These are phyloP conservation scores for Clostera curtula DNA, from an alignment of 2,888 invertebrate genomes.

Conservation along the genomic window DNA sequence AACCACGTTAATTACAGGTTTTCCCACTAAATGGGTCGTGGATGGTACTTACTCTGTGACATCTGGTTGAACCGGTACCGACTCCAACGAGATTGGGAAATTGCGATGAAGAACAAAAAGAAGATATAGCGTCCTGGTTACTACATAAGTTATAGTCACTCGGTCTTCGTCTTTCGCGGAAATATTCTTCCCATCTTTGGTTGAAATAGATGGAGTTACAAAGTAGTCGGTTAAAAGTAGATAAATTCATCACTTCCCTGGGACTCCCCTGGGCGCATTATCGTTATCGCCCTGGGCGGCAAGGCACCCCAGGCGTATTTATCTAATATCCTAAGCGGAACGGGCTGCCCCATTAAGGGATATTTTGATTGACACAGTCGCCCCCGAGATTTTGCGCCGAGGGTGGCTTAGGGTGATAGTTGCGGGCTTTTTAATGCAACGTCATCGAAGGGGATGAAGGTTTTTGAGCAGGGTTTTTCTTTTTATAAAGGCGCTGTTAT, in stretches of 20 bases:
- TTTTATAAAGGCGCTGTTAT: too few species aligned
- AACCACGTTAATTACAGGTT: too few species aligned
- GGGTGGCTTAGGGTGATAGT: slow-evolving; percentile 23
- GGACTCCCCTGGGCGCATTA: slow-evolving; percentile 16
- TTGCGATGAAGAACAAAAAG: too few species aligned
- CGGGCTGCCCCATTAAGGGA: slow-evolving; percentile 47
- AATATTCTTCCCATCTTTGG: too few species aligned
- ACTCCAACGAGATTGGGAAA: too few species aligned
- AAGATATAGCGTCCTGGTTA: too few species aligned
- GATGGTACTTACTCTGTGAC: too few species aligned
- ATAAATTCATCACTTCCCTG: slow-evolving; percentile 4
- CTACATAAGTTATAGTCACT: too few species aligned
- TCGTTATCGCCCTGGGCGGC: slow-evolving; percentile 13
- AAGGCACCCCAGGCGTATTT: slow-evolving; percentile 34
- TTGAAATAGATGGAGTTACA: not conserved
- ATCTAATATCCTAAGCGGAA: slow-evolving; percentile 63
- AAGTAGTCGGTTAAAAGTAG: not conserved
- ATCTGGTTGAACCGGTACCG: too few species aligned
- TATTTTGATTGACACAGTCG: slow-evolving; percentile 63
- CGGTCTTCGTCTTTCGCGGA: too few species aligned
- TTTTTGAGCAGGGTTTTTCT: too few species aligned
- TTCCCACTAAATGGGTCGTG: too few species aligned
- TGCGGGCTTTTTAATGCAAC: slow-evolving; percentile 11
- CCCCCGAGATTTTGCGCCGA: slow-evolving; percentile 39
- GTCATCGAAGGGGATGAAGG: not conserved